Evolutionary conservation across 2,888 invertebrate species (phyloP).

Genomic region (Apamea anceps): DNA sequence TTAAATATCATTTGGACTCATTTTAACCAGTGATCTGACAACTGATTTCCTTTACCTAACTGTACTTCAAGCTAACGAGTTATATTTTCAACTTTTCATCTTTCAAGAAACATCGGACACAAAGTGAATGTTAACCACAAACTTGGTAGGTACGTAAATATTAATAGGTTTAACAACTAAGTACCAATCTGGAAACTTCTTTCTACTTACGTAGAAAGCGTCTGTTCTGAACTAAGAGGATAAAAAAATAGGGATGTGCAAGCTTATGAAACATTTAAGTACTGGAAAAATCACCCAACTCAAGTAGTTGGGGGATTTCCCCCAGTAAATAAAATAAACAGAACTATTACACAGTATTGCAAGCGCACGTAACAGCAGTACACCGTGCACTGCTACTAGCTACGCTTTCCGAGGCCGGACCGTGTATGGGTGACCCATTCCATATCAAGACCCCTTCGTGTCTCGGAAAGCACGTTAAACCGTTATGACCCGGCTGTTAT

Average conservation of each 20-base stretch:
- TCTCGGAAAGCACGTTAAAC: too few relatives aligned
- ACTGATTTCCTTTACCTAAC: not conserved
- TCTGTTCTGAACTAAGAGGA: constrained; percentile 3
- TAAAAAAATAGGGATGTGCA: not conserved
- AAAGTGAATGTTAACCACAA: constrained; percentile 24
- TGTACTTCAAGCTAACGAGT: not conserved
- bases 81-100: not conserved
- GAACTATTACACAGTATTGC: not conserved
- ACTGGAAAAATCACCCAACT: not conserved
- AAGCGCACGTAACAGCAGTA: too few relatives aligned
- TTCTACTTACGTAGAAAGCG: not conserved
- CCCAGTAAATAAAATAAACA: not conserved
- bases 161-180: constrained; percentile 33
- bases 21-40: not conserved
- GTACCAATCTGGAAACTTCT: not conserved
- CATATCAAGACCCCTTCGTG: too few relatives aligned
- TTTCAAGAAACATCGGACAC: not conserved
- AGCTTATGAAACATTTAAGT: not conserved
- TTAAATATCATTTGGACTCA: too few relatives aligned
- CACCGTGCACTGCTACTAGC: too few relatives aligned
- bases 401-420: too few relatives aligned
- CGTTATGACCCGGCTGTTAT: too few relatives aligned
- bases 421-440: too few relatives aligned
- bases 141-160: constrained; percentile 14
- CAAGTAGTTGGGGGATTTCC: not conserved